Base-by-base conservation (phyloP, 2,113 vertebrate species). In the Lycocorax pyrrhopterus region DNA sequence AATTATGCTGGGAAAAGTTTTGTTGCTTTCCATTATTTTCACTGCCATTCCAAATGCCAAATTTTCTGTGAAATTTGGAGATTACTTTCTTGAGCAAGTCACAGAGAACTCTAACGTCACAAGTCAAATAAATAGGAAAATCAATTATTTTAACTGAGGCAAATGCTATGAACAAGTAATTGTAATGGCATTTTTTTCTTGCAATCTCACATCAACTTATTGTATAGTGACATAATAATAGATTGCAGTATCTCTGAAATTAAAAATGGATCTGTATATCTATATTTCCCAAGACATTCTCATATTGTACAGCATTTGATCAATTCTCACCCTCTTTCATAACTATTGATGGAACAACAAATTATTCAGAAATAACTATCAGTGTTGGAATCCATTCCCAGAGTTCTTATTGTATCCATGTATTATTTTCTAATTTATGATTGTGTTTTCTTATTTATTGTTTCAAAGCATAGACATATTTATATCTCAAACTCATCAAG, bases 201-300 rank as follows among this genome's bases (percentile, higher is more conserved):
- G 56, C 67, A 95, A 29, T 21, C n/a, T 63, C 62, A 55, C 72
- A 93, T 97, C 93, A 96, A 60, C 62, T 73, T 93, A 96, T 95
- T 94, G 83, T 90, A 63, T 60, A 37, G 86, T 87, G 87, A 94
- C 96, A 96, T 96, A 94, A 97, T 98, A 98, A 97, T 95, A 92
- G 95, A 97, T 98, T 96, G 93, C 51, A 91, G 52, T 89, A 91
- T 96, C 84, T 96, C 68, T 83, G 89, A 97, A 98, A 98, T 97
- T 98, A 98, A 97, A 97, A 97, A 97, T 97, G 93, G 92, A 97
- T 98, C 95, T 96, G 44, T 97, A 60, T 86, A 90, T 56, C 87
- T 95, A 8, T 82, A 94, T 97, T 97, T 97, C 95, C 93, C 96
- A 92, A 90, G 97, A 92, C 85, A 94, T 67, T 92, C 37, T 83